Percentiles rank a stretch among this genome's conserved stretches.
Evolutionary conservation across 2,113 vertebrate species (phyloP).

Genomic region (Sander vitreus): DNA sequence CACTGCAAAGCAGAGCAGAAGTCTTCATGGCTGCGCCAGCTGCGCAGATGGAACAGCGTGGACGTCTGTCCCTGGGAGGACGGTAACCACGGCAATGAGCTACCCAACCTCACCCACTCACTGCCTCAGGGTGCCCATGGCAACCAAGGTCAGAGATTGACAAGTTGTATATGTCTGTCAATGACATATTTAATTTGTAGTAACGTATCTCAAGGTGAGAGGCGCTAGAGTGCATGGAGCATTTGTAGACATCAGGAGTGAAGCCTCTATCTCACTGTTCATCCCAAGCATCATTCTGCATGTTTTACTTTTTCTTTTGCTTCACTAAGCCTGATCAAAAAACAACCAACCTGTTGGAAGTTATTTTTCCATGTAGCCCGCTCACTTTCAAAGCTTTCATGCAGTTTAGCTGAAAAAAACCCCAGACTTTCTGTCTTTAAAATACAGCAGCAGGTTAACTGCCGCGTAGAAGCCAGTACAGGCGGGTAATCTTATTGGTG

Average conservation of each 20-base stretch:
- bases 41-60: slow-evolving; percentile 98
- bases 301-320: neutral
- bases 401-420: slow-evolving; percentile 3
- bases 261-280: neutral
- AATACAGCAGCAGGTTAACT: slow-evolving; percentile 27
- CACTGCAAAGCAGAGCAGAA: slow-evolving; percentile 99
- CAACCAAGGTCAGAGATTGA: slow-evolving; percentile 90
- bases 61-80: slow-evolving; percentile 99
- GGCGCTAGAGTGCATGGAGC: neutral
- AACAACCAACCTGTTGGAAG: neutral
- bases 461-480: neutral
- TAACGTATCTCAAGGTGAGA: slow-evolving; percentile 19
- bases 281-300: neutral
- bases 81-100: slow-evolving; percentile 97
- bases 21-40: slow-evolving; percentile 95
- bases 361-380: neutral
- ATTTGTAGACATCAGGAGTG: neutral
- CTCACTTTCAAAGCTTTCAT: neutral
- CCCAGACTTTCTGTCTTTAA: neutral
- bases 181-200: slow-evolving; percentile 25
- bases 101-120: slow-evolving; percentile 98
- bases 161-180: slow-evolving; percentile 55
- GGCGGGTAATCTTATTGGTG: slow-evolving; percentile 33
- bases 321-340: slow-evolving; percentile 14
- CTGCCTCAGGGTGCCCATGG: slow-evolving; percentile 98